Percentiles rank a stretch among this genome's conserved stretches.
phyloP scores from a whole-genome alignment of 2,888 invertebrate species.

The Ariolimax columbianus region DNA sequence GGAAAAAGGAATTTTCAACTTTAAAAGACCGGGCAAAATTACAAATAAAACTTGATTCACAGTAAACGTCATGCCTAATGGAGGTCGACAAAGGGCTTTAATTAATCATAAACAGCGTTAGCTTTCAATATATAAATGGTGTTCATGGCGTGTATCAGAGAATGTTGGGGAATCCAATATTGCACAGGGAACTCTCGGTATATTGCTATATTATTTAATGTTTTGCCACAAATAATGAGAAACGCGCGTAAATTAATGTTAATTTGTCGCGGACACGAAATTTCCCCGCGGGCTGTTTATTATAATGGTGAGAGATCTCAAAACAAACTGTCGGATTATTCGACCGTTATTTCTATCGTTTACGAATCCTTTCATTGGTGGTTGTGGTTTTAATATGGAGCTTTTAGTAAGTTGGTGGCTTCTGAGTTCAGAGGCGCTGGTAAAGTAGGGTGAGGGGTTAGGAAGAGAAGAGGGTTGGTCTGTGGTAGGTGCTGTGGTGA shows the following conservation, averaged over 20 bases:
- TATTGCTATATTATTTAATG: conserved; percentile 36
- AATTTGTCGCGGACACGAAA: conserved; percentile 13
- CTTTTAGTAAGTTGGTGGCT: conserved; percentile 8
- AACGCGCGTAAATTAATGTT: conserved; percentile 36
- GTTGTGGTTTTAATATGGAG: conserved; percentile 14
- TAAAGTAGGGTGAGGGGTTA: neutral
- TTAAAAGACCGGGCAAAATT: conserved; percentile 29
- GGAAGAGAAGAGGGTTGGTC: neutral
- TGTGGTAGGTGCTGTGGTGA: neutral
- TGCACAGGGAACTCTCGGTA: conserved; percentile 12
- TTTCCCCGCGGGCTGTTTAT: conserved; percentile 45
- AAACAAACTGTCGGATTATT: conserved; percentile 30
- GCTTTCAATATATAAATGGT: conserved; percentile 40
- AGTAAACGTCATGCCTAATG: conserved; percentile 24
- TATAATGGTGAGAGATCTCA: conserved; percentile 29
- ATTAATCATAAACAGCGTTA: conserved; percentile 46
- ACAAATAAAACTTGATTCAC: conserved; percentile 37
- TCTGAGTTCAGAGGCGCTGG: neutral
- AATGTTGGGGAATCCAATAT: neutral
- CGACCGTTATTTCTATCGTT: neutral
- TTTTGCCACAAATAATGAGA: conserved; percentile 41
- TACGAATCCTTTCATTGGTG: neutral
- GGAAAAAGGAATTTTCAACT: conserved; percentile 3
- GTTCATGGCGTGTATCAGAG: neutral
- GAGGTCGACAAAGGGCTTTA: conserved; percentile 36